Percentiles rank a stretch among this genome's conserved stretches.
These are phyloP conservation scores for Drosophila formosana DNA, from an alignment of 2,888 invertebrate species.

Conservation along the genomic window DNA sequence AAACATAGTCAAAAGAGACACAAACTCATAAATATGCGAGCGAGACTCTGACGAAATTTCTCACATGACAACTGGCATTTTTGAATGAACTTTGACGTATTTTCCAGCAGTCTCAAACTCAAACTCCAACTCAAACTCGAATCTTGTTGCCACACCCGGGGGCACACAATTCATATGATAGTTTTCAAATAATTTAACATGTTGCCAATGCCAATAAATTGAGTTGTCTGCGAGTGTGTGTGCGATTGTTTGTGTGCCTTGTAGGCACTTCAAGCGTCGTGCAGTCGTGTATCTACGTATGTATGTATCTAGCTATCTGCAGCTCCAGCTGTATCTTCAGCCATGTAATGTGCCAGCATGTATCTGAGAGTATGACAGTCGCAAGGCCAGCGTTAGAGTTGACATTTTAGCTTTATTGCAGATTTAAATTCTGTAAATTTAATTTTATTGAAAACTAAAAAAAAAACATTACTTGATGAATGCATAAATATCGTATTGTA, in stretches of 20 bases:
- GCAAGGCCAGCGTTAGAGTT: conserved; percentile 15
- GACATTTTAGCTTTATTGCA: neutral
- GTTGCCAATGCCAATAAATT: conserved; percentile 68
- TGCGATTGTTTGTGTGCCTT: conserved; percentile 42
- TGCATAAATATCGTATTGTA: no score
- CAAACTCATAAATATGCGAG: conserved; percentile 33
- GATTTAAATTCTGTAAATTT: no score
- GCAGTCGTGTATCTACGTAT: conserved; percentile 17
- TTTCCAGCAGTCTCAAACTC: neutral
- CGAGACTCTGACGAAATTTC: conserved; percentile 19
- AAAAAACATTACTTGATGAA: no score
- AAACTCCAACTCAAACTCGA: neutral
- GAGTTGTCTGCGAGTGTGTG: conserved; percentile 54
- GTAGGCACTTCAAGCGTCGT: conserved; percentile 22
- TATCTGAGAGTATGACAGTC: conserved; percentile 9
- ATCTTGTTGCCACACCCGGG: conserved; percentile 17
- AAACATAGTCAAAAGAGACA: neutral
- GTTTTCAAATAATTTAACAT: conserved; percentile 66
- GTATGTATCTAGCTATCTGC: conserved; percentile 6
- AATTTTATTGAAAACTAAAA: no score
- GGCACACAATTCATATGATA: conserved; percentile 41
- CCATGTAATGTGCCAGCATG: conserved; percentile 13
- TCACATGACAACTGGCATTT: conserved; percentile 27
- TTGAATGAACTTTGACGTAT: conserved; percentile 2
- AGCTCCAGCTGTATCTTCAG: neutral